Conservation (phyloP, 2,888 invertebrate genomes). For the Kuschelorhynchus macadamiae region DNA sequence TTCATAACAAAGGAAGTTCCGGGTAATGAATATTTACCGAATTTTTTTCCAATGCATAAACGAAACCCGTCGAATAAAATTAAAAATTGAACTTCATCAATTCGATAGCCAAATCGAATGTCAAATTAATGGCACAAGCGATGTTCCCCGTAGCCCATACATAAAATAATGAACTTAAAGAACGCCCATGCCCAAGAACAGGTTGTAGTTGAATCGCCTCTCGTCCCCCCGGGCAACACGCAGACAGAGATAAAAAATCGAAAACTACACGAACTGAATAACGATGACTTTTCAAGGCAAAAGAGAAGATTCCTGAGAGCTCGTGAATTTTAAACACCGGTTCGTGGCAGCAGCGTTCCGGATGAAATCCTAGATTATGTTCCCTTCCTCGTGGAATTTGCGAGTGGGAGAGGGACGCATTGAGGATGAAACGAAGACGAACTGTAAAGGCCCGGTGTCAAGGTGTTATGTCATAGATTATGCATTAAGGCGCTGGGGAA, state of each 20-base stretch:
- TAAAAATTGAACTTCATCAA: no score
- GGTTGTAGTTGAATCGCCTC: slow-evolving; percentile 42
- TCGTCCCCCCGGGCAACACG: slow-evolving; percentile 20
- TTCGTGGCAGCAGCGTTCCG: slow-evolving; percentile 13
- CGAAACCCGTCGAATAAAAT: no score
- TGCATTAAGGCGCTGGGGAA: not conserved
- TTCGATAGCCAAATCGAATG: no score
- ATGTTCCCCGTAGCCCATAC: no score
- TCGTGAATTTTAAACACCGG: slow-evolving; percentile 35
- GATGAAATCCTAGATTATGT: slow-evolving; percentile 18
- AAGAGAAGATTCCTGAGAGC: slow-evolving; percentile 32
- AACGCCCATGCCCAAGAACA: slow-evolving; percentile 37
- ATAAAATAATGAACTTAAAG: slow-evolving; percentile 37
- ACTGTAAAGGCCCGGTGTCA: not conserved
- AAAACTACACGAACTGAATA: slow-evolving; percentile 43
- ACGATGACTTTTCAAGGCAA: slow-evolving; percentile 37
- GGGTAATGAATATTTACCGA: no score
- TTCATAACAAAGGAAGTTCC: no score
- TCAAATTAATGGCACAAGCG: no score
- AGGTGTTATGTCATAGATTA: slow-evolving; percentile 22
- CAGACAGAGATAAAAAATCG: slow-evolving; percentile 44
- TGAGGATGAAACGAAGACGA: not conserved
- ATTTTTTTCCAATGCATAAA: no score
- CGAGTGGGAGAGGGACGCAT: not conserved
- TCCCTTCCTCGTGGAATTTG: slow-evolving; percentile 13